Evolutionary conservation across 2,797 vertebrate species (phyloP), one percentile per base, ranked within the genome.

Genomic region (Decapterus maruadsi): DNA sequence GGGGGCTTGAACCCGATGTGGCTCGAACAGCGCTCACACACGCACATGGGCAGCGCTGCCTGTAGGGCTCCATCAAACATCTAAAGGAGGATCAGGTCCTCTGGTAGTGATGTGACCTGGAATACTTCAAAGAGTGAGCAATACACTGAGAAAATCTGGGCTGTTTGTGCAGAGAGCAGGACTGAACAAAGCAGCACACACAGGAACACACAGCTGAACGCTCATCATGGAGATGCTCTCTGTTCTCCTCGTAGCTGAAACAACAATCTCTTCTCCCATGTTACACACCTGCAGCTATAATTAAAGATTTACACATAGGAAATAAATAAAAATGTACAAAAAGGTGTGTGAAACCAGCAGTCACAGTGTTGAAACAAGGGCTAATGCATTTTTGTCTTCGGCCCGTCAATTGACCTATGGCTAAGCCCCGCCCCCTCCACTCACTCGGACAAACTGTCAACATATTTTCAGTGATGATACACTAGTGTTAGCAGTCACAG

Each of bases 121-220:
- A 73, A 63, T 57, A 29, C 48, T 60, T 78, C 75, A 55, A 71
- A 78, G 19, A 4, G 14, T 51, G 22, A 0, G 17, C 8, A 51
- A 65, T 42, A 42, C 22, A 19, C 16, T 48, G 43, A 17, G 26
- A 12, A 34, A 22, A 20, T 42, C 19, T 51, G 57, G 31, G 34
- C 19, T 5, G 19, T 59, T 40, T 20, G n/a, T 40, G 57, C 12
- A 13, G 12, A 22, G 57, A 42, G 38, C 34, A 12, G 34, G 20
- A 20, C 19, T n/a, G 34, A 40, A 13, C 10, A n/a, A 38, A 38
- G 56, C 19, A 58, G 10, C 55, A 16, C 54, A 9, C 16, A 56
- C 16, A 10, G 31, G 17, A 9, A 56, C 34, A 56, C 19, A 57
- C 34, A 60, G 6, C 57, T 42, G 11, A 60, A 13, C 16, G 38